Base-by-base conservation (phyloP, 1,140 invertebrate species). In the Drosophila sucinea region DNA sequence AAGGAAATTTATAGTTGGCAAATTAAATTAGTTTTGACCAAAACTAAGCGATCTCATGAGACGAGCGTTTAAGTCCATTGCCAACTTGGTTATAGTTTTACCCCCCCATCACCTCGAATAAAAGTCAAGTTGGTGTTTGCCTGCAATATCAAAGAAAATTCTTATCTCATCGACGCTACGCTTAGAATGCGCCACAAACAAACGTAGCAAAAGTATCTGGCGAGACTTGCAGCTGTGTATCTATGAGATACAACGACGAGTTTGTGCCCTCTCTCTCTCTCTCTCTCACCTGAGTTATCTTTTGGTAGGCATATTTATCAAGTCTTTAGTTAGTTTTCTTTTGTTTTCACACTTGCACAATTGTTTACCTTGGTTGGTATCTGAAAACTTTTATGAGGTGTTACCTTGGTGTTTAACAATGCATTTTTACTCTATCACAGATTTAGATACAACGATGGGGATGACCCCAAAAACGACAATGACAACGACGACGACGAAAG, bases 291-390 rank as follows among this genome's bases (percentile, higher is more conserved):
- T 41, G 2, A 4, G 44, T 51, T 51, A 51, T 51, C 44, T 25
- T 25, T 51, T 51, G 44, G 44, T 51, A 51, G 44, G 44, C 7
- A 70, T 56, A 70, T 77, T 77, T 77, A 77, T 77, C 73, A 40
- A 55, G 35, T 77, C 55, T 77, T 77, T 63, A 60, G 73, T 56
- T 70, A 64, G 73, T 63, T 51, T 51, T 74, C 73, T 77, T 76
- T 60, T 77, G 66, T 77, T 70, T 77, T 77, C 66, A 77, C 73
- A 76, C 73, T 76, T 76, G 73, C 73, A 76, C 73, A 76, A 76
- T 70, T 69, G 72, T 76, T 60, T 70, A 60, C 73, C 60, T 70
- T 58, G 3, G 8, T 38, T 4, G 32, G 32, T 76, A 73, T 67
- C 72, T 66, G 57, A 47, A 75, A 63, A 75, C 61, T 60, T 62